These are phyloP conservation scores for Rhinoraja longicauda DNA, from an alignment of 2,797 vertebrate genomes.

Conservation along the genomic window DNA sequence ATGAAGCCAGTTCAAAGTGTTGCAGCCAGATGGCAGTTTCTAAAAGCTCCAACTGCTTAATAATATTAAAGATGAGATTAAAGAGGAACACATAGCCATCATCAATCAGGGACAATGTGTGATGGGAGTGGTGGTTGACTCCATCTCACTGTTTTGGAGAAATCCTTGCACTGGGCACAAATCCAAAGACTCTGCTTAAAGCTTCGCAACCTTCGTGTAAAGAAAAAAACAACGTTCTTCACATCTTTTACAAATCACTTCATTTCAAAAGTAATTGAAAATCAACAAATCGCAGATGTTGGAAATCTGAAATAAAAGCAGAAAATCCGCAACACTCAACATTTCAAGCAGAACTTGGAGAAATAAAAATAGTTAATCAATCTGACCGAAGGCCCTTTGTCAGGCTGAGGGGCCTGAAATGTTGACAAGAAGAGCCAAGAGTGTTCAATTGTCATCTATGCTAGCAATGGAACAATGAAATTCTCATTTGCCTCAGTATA, in stretches of 20 bases:
- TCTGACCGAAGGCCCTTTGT: background rate
- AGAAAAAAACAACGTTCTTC: constrained; percentile 30
- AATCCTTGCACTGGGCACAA: constrained; percentile 39
- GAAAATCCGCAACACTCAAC: constrained; percentile 31
- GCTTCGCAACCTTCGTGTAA: constrained; percentile 32
- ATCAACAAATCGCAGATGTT: too few species aligned
- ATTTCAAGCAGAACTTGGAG: background rate
- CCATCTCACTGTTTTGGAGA: constrained; percentile 32
- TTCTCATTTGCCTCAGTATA: too few species aligned
- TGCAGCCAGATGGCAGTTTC: constrained; percentile 66
- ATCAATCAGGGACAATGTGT: constrained; percentile 6
- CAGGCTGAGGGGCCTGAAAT: too few species aligned
- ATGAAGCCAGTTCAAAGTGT: constrained; percentile 41
- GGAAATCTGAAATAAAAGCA: too few species aligned
- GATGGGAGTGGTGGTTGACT: background rate
- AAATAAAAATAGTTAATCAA: background rate
- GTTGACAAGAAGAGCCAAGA: too few species aligned
- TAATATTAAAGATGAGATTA: constrained; percentile 72
- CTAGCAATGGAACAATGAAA: too few species aligned
- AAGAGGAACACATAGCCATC: constrained; percentile 65
- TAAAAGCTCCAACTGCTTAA: constrained; percentile 70
- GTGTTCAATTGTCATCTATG: too few species aligned
- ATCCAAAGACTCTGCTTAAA: constrained; percentile 33
- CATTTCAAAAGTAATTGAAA: too few species aligned
- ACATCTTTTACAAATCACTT: background rate